A percentile compares a stretch with the other conserved stretches of the same genome.
Evolutionary conservation across 2,113 vertebrate species (phyloP).

Genomic region (Camelus bactrianus): DNA sequence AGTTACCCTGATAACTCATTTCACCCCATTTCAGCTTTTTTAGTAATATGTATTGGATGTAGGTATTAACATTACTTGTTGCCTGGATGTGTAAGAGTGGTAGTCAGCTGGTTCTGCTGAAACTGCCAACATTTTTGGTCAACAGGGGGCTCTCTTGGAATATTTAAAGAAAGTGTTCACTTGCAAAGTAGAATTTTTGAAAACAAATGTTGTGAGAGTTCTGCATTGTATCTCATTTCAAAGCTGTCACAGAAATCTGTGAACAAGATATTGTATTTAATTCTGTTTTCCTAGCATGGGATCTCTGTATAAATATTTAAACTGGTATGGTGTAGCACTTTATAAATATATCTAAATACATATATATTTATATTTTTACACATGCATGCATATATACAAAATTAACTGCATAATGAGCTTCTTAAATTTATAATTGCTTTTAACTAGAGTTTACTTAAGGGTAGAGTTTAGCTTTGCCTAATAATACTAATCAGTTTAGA

Average conservation of each 20-base stretch:
- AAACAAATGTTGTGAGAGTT: constrained; percentile 71
- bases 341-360: constrained; percentile 62
- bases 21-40: neutral
- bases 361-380: constrained; percentile 59
- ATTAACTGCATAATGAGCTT: constrained; percentile 8
- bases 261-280: constrained; percentile 74
- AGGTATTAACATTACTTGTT: neutral
- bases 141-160: constrained; percentile 73
- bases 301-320: constrained; percentile 76
- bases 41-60: neutral
- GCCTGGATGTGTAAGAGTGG: neutral
- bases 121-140: constrained; percentile 67
- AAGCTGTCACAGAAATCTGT: constrained; percentile 72
- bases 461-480: constrained; percentile 40
- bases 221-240: constrained; percentile 73
- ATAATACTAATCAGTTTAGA: constrained; percentile 34
- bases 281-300: constrained; percentile 68
- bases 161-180: constrained; percentile 67
- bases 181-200: constrained; percentile 59
- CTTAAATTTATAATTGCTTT: constrained; percentile 42
- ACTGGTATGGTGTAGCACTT: constrained; percentile 59
- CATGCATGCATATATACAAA: constrained; percentile 6
- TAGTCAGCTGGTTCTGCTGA: constrained; percentile 24
- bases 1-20: neutral
- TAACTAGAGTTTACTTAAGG: neutral